Conservation (phyloP, 2,113 vertebrate genomes). For the Spizaetus ornatus region DNA sequence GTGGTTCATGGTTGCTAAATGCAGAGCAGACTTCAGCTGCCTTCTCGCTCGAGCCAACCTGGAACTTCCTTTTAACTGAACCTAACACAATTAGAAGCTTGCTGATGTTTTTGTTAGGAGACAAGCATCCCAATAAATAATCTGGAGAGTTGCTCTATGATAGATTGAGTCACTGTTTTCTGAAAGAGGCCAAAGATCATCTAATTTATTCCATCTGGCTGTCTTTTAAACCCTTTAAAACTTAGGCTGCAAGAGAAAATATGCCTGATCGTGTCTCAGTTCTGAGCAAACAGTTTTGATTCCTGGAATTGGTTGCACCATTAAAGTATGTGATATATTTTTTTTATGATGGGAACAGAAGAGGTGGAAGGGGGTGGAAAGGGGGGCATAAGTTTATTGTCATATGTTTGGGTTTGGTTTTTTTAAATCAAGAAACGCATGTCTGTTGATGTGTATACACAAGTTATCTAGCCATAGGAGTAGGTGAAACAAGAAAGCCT, state of each 20-base stretch:
- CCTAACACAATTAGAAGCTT: background rate
- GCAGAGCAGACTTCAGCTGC: background rate
- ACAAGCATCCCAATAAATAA: conserved; percentile 2
- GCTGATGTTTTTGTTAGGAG: background rate
- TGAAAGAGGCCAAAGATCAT: conserved; percentile 24
- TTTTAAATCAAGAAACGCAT: background rate
- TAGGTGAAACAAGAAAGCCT: background rate
- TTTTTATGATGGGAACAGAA: background rate
- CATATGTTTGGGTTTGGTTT: background rate
- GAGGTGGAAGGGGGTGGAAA: background rate
- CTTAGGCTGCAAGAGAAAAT: background rate
- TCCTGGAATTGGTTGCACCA: background rate
- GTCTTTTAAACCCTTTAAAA: conserved; percentile 5
- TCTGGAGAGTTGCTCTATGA: background rate
- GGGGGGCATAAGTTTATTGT: background rate
- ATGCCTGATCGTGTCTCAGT: background rate
- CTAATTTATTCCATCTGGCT: conserved; percentile 14
- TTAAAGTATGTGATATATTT: background rate
- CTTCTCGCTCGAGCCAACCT: background rate
- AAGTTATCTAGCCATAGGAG: background rate
- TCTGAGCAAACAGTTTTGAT: background rate
- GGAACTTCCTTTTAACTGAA: background rate
- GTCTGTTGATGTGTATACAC: background rate
- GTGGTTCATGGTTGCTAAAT: background rate
- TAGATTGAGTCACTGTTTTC: background rate